Base-by-base conservation (phyloP, 2,797 vertebrate genomes). In the Macrochelys suwanniensis region DNA sequence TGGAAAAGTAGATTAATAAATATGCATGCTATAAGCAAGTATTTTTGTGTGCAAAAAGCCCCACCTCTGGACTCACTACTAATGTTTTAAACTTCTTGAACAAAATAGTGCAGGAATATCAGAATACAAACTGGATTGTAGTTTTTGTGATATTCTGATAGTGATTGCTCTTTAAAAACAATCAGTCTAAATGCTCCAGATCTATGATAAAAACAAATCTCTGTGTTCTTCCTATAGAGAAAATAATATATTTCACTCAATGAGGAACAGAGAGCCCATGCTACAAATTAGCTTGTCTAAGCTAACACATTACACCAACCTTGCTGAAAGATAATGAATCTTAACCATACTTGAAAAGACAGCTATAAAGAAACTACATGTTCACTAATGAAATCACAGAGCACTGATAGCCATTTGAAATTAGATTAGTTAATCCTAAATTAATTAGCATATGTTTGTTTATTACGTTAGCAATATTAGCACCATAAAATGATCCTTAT, bases 391-490 rank as follows among this genome's bases (percentile, higher is more conserved):
- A 68, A 4, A 84, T 53, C 71, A 71, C 15, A 92, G 80, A 88
- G 53, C 26, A 81, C 19, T 49, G 5, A 13, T n/a, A 87, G 1
- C 10, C 83, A 33, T 80, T 71, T 85, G 54, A 13, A 94, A 91
- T 61, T 68, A 83, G 15, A 77, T 61, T 13, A 56, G 11, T 74
- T 86, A 84, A 88, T 89, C 10, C 81, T 90, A 61, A 95, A 83
- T 31, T 28, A 89, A 95, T 90, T 85, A 59, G 4, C 11, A 49
- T 85, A 56, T 79, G 1, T 85, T 89, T 85, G 15, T 80, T 89
- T 85, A 68, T 87, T 50, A 82, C 5, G 90, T 10, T 61, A 84
- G 37, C 47, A 89, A 89, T 85, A 89, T 91, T 89, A 94, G 26
- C 25, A 82, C 8, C 19, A 16, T 54, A 82, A 92, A 81, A 65